Percentiles rank a stretch among this genome's conserved stretches.
phyloP scores from a whole-genome alignment of 2,113 vertebrate species.

The Phyllostomus hastatus region DNA sequence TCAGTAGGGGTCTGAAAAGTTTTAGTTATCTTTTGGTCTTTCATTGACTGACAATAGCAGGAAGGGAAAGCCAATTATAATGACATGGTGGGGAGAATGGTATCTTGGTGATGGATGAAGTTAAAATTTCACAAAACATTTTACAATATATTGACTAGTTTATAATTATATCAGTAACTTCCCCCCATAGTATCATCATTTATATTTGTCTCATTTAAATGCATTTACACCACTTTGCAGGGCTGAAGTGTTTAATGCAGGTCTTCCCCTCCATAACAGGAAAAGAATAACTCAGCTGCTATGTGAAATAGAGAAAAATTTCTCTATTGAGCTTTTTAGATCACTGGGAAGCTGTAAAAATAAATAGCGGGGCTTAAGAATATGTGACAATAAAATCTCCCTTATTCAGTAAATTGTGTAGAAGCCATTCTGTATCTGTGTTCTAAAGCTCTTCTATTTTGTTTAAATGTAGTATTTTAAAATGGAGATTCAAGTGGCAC shows the following conservation, averaged over 20 bases:
- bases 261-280: neutral
- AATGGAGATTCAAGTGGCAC: neutral
- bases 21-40: neutral
- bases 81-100: neutral
- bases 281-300: neutral
- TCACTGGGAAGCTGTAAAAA: neutral
- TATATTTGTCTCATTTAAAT: neutral
- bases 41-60: neutral
- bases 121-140: slow-evolving; percentile 10
- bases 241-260: neutral
- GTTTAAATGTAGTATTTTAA: slow-evolving; percentile 21
- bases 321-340: neutral
- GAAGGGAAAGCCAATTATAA: neutral
- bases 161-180: slow-evolving; percentile 5
- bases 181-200: neutral
- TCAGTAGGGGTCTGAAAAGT: neutral
- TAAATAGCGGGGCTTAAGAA: neutral
- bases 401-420: neutral
- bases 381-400: neutral
- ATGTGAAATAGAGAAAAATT: neutral
- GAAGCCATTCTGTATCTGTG: neutral
- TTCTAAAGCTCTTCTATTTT: slow-evolving; percentile 29
- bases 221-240: neutral
- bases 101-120: neutral
- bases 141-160: neutral